A percentile compares a stretch with the other conserved stretches of the same genome.
Conservation (phyloP, 1,140 invertebrate species). For the Drosophila biarmipes region DNA sequence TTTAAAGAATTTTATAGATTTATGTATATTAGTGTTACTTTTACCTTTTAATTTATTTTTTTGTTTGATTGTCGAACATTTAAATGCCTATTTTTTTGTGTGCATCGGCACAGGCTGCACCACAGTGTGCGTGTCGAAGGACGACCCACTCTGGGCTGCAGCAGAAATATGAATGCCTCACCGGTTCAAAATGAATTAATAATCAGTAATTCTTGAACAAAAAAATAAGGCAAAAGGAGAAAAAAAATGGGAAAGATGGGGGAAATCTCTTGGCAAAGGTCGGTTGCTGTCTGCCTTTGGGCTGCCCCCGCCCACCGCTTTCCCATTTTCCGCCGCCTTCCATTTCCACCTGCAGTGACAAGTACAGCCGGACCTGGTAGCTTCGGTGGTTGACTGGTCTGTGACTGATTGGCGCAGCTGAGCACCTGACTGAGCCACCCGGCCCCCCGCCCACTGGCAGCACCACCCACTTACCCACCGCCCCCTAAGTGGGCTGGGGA, state of each 20-base stretch:
- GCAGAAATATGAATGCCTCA: constrained; percentile 82
- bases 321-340: constrained; percentile 17
- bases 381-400: constrained; percentile 74
- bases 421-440: constrained; percentile 74
- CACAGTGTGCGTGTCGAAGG: constrained; percentile 56
- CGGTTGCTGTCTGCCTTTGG: constrained; percentile 53
- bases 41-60: neutral
- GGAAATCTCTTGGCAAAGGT: constrained; percentile 33
- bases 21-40: too few species aligned
- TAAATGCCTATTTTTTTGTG: too few species aligned
- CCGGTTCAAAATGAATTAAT: constrained; percentile 82
- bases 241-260: constrained; percentile 36
- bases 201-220: constrained; percentile 82
- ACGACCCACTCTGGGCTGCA: constrained; percentile 63
- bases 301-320: constrained; percentile 7
- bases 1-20: too few species aligned
- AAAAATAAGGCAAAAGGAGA: constrained; percentile 53
- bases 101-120: constrained; percentile 1
- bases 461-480: neutral
- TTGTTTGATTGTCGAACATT: neutral
- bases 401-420: constrained; percentile 80
- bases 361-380: constrained; percentile 53
- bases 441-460: neutral
- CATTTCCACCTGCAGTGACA: constrained; percentile 65
- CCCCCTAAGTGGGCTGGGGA: constrained; percentile 37